Evolutionary conservation across 2,888 invertebrate species (phyloP).

Genomic region (Lithophane semibrunnea): DNA sequence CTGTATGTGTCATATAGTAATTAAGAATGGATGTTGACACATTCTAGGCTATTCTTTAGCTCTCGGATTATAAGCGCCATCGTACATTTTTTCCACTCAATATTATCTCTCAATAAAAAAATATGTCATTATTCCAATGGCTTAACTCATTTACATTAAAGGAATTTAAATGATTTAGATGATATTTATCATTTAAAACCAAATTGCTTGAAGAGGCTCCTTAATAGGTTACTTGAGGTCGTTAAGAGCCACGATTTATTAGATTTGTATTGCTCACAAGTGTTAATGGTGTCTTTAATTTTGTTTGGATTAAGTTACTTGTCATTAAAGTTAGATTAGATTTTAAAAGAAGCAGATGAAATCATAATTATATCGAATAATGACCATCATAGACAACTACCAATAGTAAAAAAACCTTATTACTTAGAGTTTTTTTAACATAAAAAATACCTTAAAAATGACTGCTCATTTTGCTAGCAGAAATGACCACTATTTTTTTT

Average conservation of each 20-base stretch:
- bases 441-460: no score
- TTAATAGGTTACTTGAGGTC: conserved; percentile 57
- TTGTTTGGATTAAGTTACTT: conserved; percentile 45
- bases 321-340: conserved; percentile 42
- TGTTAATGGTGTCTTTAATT: conserved; percentile 33
- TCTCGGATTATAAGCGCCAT: neutral
- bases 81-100: conserved; percentile 40
- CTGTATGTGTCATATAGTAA: conserved; percentile 34
- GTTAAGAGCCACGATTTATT: conserved; percentile 53
- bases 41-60: conserved; percentile 23
- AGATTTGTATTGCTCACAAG: conserved; percentile 48
- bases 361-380: no score
- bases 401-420: no score
- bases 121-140: conserved; percentile 37
- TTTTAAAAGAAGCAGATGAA: conserved; percentile 22
- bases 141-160: conserved; percentile 45
- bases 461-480: no score
- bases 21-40: conserved; percentile 45
- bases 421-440: no score
- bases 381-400: no score
- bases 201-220: conserved; percentile 29
- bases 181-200: conserved; percentile 40
- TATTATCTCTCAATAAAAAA: conserved; percentile 47
- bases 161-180: conserved; percentile 43
- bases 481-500: no score